Evolutionary conservation across 2,113 vertebrate species (phyloP).

Genomic region (Corythornis madagascariensis): DNA sequence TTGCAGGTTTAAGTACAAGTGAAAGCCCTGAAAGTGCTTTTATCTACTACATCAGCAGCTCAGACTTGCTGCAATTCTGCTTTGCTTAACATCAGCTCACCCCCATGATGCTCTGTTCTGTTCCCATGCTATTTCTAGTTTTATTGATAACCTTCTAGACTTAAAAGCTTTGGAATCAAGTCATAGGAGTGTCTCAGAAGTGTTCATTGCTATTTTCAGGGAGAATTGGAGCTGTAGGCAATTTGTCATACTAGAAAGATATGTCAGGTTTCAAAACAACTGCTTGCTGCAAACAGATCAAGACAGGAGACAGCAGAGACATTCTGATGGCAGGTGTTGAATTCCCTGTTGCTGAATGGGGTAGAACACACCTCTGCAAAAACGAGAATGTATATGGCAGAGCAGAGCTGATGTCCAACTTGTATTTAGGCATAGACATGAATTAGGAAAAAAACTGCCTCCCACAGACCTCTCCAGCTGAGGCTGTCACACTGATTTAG

Average conservation of each 20-base stretch:
- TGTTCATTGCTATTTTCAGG: not conserved
- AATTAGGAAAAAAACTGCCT: not conserved
- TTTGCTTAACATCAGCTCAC: not conserved
- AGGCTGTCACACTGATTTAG: not conserved
- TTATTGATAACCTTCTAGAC: not conserved
- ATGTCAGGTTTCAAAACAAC: not conserved
- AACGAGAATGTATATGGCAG: fast-evolving
- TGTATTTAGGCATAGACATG: not conserved
- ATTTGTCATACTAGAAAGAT: not conserved
- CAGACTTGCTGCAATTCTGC: not conserved
- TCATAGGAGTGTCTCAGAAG: not conserved
- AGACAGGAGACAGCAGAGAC: not conserved
- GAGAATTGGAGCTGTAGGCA: not conserved
- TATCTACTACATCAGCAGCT: not conserved
- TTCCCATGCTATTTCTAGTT: not conserved
- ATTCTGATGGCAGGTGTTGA: not conserved
- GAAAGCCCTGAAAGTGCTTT: slow-evolving; percentile 25
- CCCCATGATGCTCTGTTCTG: not conserved
- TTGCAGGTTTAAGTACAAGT: not conserved
- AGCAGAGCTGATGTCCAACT: not conserved
- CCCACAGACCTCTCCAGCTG: not conserved
- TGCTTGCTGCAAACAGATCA: not conserved
- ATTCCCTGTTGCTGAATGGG: not conserved
- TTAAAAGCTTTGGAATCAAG: not conserved
- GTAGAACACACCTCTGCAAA: not conserved